phyloP scores from a whole-genome alignment of 2,888 invertebrate genomes.

The Serripes groenlandicus region DNA sequence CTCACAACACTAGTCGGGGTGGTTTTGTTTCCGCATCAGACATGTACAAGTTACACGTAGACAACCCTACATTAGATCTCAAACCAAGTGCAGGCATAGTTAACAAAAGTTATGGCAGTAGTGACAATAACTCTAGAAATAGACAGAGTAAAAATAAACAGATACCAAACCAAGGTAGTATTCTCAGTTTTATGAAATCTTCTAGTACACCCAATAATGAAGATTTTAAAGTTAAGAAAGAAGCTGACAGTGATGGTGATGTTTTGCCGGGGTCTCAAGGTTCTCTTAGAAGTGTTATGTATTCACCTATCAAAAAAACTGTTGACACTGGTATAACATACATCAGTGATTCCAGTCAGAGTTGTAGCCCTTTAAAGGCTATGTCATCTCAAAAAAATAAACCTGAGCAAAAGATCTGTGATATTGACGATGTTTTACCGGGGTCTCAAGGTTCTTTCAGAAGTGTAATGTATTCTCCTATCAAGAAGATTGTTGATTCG shows the following conservation, averaged over 20 bases:
- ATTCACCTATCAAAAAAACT: slow-evolving; percentile 72
- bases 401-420: neutral
- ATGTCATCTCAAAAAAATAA: too few species aligned
- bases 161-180: slow-evolving; percentile 58
- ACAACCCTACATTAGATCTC: neutral
- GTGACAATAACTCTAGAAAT: neutral
- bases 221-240: neutral
- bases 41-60: slow-evolving; percentile 55
- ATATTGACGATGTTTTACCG: slow-evolving; percentile 24
- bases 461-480: slow-evolving; percentile 72
- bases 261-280: neutral
- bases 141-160: slow-evolving; percentile 33
- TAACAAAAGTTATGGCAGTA: neutral
- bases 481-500: slow-evolving; percentile 65
- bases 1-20: slow-evolving; percentile 15
- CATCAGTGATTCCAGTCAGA: slow-evolving; percentile 65
- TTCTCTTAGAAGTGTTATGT: slow-evolving; percentile 60
- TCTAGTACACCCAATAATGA: slow-evolving; percentile 16
- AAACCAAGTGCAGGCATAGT: neutral
- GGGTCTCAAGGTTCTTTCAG: slow-evolving; percentile 9
- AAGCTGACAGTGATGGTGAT: neutral
- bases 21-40: slow-evolving; percentile 62
- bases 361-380: slow-evolving; percentile 50
- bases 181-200: slow-evolving; percentile 48
- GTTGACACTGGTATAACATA: slow-evolving; percentile 61